Base-by-base conservation (phyloP, 1,140 invertebrate genomes). In the Ostrea denselamellosa region DNA sequence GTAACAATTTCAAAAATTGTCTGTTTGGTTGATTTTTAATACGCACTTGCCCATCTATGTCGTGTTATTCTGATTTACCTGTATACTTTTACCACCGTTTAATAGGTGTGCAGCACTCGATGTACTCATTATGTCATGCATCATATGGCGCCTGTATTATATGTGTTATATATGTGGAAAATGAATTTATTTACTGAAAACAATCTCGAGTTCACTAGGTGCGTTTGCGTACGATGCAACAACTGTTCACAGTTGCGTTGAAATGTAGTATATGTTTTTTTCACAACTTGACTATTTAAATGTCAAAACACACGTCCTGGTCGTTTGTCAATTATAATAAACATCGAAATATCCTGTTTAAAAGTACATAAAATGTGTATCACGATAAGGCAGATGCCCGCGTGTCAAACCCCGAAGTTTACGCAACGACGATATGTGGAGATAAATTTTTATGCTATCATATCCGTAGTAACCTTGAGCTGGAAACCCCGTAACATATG, bases 401-500 rank as follows among this genome's bases (percentile, higher is more conserved):
- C 68, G 28, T 77, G 68, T 77, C 68, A 77, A 25, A 28, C 68
- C 68, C 25, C 25, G 25, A 9, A 77, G 68, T 77, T 77, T 77
- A 77, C 68, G 25, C 68, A 28, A 77, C 68, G 14, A 25, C 14
- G 68, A 77, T 28, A 77, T 77, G 68, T 68, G 25, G 58, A 5
- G 34, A 44, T 44, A 44, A 44, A 2, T 44, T 44, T 44, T 44
- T 44, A 44, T 62, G 56, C n/a, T 25, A 77, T 10, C 25, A 77
- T 77, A 12, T 28, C 68, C 10, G 68, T 77, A 77, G 68, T 77
- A 77, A 77, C 68, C 68, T 77, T 77, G 68, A 77, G 68, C 68
- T 77, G 28, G 28, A 77, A 77, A 28, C 68, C 28, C 25, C 68
- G 68, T 77, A 34, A 77, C 68, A 77, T 71, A 71, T 71, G 22